Base-by-base conservation (phyloP, 1,140 invertebrate genomes). In the Drosophila truncata region DNA sequence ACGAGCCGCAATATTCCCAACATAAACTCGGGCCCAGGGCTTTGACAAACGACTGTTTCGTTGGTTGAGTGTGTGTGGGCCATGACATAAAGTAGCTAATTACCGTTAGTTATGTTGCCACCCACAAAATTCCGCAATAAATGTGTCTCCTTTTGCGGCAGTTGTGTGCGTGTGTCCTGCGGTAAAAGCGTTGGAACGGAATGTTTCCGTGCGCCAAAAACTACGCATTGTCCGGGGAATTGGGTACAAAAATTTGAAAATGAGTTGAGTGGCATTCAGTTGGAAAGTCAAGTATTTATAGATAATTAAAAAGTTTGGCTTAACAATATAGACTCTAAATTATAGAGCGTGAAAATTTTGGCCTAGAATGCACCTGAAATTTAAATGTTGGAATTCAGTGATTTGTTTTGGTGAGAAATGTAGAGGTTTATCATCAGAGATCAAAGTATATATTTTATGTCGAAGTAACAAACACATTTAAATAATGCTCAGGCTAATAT, bases 81-180 rank as follows among this genome's bases (percentile, higher is more conserved):
- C 87, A 70, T 90, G 81, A 72, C 84, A 88, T 84, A 81, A 88
- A 90, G 69, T 84, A 88, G 84, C 84, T 88, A 88, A 88, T 88
- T 88, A 90, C 78, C 67, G 80, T 88, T 88, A 90, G 84, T 90
- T 88, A 88, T 88, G 84, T 75, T 83, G 65, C 78, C 77, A 58
- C 81, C 85, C 84, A 81, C 85, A 75, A 83, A 87, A 83, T 78
- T 58, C 69, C 67, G 73, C 67, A 83, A 87, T 78, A 88, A 80
- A 87, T 88, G 80, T 61, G 66, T 49, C 73, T 57, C 46, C 61
- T 47, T 8, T 33, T 49, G 64, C 44, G 55, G 39, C n/a, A 41
- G 37, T 35, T 31, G 35, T 46, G 35, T 60, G 44, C 44, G 60
- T 66, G 46, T 64, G 27, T 49, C n/a, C 42, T 78, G 84, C 42